phyloP scores from a whole-genome alignment of 92 coral and sea anemone genomes.

The Desmophyllum pertusum region DNA sequence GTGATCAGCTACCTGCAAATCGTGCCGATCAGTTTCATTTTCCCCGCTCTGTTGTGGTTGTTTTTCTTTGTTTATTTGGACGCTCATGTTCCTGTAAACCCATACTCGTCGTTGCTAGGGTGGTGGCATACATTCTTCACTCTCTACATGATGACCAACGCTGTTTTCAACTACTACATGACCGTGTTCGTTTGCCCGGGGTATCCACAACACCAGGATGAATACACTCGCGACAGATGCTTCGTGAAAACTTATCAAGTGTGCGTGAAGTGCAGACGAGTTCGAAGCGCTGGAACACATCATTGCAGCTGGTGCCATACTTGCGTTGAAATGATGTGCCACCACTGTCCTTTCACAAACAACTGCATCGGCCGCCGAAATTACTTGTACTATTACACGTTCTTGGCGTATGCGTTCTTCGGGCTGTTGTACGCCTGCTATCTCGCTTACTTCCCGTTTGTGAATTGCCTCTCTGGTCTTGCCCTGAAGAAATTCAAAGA shows the following conservation, averaged over 20 bases:
- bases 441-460: constrained; percentile 80
- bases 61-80: constrained; percentile 80
- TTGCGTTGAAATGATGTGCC: constrained; percentile 98
- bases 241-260: constrained; percentile 75
- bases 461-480: constrained; percentile 56
- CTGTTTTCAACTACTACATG: constrained; percentile 76
- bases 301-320: constrained; percentile 95
- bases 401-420: constrained; percentile 79
- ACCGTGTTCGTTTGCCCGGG: constrained; percentile 87
- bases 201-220: constrained; percentile 83
- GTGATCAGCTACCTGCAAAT: constrained; percentile 78
- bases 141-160: constrained; percentile 53
- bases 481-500: constrained; percentile 39
- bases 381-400: constrained; percentile 86
- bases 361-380: constrained; percentile 96
- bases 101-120: constrained; percentile 81
- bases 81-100: constrained; percentile 79
- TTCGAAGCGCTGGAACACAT: constrained; percentile 89
- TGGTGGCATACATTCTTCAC: constrained; percentile 75
- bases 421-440: constrained; percentile 85
- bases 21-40: constrained; percentile 78
- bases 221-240: constrained; percentile 69
- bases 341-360: constrained; percentile 98
- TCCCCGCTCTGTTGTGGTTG: constrained; percentile 78
- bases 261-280: constrained; percentile 80